Base-by-base conservation (phyloP, 2,113 vertebrate species). In the Engraulis encrasicolus region DNA sequence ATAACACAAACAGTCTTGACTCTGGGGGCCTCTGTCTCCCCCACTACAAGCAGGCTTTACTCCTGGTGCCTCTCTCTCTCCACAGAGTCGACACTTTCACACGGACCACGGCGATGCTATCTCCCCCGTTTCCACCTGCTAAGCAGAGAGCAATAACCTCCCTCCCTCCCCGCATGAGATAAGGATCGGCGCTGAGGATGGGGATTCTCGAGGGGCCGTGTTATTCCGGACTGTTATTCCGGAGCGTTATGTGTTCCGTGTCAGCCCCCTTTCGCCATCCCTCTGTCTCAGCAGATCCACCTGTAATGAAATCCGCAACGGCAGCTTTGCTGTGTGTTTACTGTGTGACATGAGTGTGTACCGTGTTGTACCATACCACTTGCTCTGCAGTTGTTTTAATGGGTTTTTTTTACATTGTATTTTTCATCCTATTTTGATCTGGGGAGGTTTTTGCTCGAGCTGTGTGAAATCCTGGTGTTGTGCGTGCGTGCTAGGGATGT, bases 301-400 rank as follows among this genome's bases (percentile, higher is more conserved):
- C 88, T 88, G 91, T 90, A 92, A 93, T 92, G 91, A 92, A 92
- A 93, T 92, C 90, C 91, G 88, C 88, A 83, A 86, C 90, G 89
- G 89, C 89, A 87, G 85, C 91, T 90, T 90, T 91, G 90, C 90
- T 92, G 88, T 91, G 89, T 85, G 88, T 89, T 90, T 88, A 85
- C 58, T 79, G 78, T 78, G 80, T 34, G 18, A 37, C 77, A 58
- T 18, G 52, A 78, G 49, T 90, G 85, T 83, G 91, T 90, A 87
- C 83, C 89, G 79, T 52, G 7, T 83, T 27, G 4, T 61, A 23
- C 54, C n/a, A n/a, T n/a, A n/a, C n/a, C n/a, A n/a, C n/a, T n/a
- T n/a, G n/a, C n/a, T n/a, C n/a, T n/a, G n/a, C n/a, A n/a, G n/a
- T n/a, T 40, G 27, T 78, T 81, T 78, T 50, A 86, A 86, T 85